These are phyloP conservation scores for Acromyrmex charruanus DNA, from an alignment of 1,140 invertebrate genomes.

Conservation along the genomic window DNA sequence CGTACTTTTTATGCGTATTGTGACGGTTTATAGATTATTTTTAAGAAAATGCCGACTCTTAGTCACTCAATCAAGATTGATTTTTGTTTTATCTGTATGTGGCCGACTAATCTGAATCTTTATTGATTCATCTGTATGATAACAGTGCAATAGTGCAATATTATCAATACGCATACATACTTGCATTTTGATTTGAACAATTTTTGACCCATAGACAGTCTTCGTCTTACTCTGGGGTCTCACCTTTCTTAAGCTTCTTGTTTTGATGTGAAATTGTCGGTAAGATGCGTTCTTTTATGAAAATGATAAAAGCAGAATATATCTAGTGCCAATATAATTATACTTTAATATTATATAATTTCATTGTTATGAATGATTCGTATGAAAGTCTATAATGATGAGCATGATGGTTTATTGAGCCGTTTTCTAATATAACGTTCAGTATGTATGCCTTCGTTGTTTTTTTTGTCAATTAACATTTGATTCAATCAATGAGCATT, in stretches of 20 bases:
- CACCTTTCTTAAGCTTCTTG: slow-evolving; percentile 27
- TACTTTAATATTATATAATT: neutral
- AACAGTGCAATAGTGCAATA: slow-evolving; percentile 37
- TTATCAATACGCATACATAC: slow-evolving; percentile 35
- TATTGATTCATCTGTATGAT: neutral
- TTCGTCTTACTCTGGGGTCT: slow-evolving; percentile 34
- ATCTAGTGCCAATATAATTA: neutral
- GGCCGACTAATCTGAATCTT: slow-evolving; percentile 28
- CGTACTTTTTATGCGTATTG: neutral
- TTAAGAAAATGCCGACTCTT: neutral
- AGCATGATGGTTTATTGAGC: no score
- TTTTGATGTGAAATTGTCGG: slow-evolving; percentile 38
- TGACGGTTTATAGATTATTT: no score
- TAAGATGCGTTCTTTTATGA: slow-evolving; percentile 1
- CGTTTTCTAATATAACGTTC: no score
- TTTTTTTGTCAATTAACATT: neutral
- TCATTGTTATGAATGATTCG: neutral
- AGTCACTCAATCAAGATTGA: slow-evolving; percentile 20
- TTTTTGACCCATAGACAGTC: slow-evolving; percentile 13
- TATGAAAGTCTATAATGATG: no score
- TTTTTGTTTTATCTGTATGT: slow-evolving; percentile 51
- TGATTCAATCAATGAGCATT: neutral
- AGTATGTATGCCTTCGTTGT: no score
- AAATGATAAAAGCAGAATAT: neutral
- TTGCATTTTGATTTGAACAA: neutral